Conservation (phyloP, 37 sponge, comb jelly and placozoan genomes). For the Ianthella basta region DNA sequence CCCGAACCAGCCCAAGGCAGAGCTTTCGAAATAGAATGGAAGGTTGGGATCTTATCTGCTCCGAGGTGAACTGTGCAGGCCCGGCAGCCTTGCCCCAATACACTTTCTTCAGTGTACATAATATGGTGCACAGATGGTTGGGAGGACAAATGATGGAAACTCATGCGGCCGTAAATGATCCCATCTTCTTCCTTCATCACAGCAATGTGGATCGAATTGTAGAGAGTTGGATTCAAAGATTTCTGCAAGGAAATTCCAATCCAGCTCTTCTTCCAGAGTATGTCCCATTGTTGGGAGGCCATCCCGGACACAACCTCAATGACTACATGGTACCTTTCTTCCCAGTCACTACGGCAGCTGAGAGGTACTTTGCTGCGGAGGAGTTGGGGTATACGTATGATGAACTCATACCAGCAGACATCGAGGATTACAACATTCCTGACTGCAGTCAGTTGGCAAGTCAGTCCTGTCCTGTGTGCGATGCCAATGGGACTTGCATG, state of each 20-base stretch:
- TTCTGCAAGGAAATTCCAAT: neutral
- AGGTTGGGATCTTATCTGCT: constrained; percentile 33
- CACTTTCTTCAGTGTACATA: neutral
- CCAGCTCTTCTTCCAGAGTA: neutral
- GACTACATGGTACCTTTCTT: constrained; percentile 27
- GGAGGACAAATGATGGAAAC: neutral
- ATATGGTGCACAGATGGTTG: neutral
- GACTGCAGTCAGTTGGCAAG: neutral
- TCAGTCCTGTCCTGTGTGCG: neutral
- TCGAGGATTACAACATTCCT: neutral
- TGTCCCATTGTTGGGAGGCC: neutral
- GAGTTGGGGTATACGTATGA: constrained; percentile 1
- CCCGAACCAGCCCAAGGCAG: neutral
- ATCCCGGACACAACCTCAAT: neutral
- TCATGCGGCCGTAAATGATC: no score
- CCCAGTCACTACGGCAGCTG: neutral
- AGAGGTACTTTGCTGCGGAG: neutral
- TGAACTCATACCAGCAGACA: neutral
- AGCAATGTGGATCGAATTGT: no score
- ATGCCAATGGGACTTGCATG: neutral
- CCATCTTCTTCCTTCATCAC: no score
- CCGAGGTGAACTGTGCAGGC: neutral
- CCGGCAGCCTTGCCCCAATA: no score
- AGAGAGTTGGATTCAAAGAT: no score
- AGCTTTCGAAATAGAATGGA: constrained; percentile 41